Evolutionary conservation across 2,113 vertebrate species (phyloP).

Genomic region (Marmota monax): DNA sequence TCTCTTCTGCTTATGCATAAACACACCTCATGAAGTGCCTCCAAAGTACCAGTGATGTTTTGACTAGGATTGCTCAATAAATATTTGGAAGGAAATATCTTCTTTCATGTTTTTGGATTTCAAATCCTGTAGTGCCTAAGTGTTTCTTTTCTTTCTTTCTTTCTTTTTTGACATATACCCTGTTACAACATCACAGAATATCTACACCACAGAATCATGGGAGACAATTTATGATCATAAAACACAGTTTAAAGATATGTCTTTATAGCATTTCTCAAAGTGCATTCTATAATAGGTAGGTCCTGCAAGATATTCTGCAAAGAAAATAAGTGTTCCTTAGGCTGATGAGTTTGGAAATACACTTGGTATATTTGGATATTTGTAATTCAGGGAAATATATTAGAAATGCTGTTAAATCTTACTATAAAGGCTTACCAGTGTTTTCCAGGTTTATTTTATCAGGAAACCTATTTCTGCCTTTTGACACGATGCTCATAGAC

Average conservation of each 20-base stretch:
- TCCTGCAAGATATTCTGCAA: not conserved
- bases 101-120: constrained; percentile 20
- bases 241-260: not conserved
- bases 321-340: not conserved
- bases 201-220: not conserved
- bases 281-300: not conserved
- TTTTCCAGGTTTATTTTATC: not conserved
- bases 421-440: not conserved
- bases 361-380: not conserved
- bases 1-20: not conserved
- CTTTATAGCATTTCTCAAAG: not conserved
- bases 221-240: not conserved
- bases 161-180: not conserved
- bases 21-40: not conserved
- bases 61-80: not conserved
- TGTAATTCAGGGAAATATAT: not conserved
- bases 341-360: constrained; percentile 22
- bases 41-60: not conserved
- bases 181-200: too few relatives aligned
- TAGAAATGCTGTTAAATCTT: not conserved
- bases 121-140: not conserved
- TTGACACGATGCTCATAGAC: not conserved
- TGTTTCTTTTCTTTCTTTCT: not conserved
- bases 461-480: not conserved
- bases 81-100: not conserved